A percentile compares a stretch with the other conserved stretches of the same genome.
phyloP scores from a whole-genome alignment of 2,113 vertebrate species.

The Triplophysa rosa region DNA sequence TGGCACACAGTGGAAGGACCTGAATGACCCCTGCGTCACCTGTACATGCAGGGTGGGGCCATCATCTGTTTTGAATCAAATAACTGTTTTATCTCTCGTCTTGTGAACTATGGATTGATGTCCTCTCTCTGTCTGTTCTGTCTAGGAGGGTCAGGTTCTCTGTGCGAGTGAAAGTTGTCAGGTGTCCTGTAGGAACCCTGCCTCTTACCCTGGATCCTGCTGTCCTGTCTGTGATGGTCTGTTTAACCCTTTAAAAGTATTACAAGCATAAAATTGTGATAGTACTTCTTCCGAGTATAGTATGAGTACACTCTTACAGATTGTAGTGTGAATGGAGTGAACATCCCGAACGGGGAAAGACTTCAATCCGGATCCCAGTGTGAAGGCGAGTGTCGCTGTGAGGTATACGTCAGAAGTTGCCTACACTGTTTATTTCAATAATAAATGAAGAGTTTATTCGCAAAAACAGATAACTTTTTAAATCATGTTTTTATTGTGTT shows the following conservation, averaged over 20 bases:
- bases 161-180: constrained; percentile 67
- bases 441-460: too few species aligned
- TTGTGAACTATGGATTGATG: background rate
- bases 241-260: constrained; percentile 28
- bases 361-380: constrained; percentile 60
- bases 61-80: background rate
- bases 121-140: background rate
- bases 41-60: constrained; percentile 70
- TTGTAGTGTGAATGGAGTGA: constrained; percentile 65
- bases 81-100: background rate
- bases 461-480: too few species aligned
- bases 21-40: constrained; percentile 62
- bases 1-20: constrained; percentile 62
- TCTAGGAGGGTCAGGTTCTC: constrained; percentile 66
- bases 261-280: too few species aligned
- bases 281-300: too few species aligned
- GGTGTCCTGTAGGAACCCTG: constrained; percentile 62
- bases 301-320: constrained; percentile 46
- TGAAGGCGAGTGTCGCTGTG: constrained; percentile 57
- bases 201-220: constrained; percentile 59
- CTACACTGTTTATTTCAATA: background rate
- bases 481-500: too few species aligned
- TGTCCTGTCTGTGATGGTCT: constrained; percentile 74
- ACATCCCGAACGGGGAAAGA: constrained; percentile 53
- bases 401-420: constrained; percentile 52